These are phyloP conservation scores for Nephotettix cincticeps DNA, from an alignment of 1,140 invertebrate species.

Conservation along the genomic window DNA sequence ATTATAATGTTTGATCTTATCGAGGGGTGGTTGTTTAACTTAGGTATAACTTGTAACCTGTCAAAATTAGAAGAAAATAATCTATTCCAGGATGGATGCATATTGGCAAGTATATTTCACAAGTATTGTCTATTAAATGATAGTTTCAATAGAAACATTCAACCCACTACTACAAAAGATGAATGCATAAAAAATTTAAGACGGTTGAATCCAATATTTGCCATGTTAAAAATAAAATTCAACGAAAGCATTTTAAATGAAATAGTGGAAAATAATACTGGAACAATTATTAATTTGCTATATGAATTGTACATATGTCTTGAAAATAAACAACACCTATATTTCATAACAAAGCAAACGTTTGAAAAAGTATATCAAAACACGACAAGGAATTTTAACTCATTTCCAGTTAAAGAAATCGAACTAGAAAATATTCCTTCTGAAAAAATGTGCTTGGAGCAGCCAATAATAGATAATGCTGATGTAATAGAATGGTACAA, in stretches of 20 bases:
- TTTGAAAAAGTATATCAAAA: constrained; percentile 48
- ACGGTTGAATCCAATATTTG: background rate
- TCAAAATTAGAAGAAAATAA: background rate
- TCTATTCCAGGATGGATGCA: constrained; percentile 16
- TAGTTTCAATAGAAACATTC: background rate
- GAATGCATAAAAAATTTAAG: background rate
- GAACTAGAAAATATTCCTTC: constrained; percentile 35
- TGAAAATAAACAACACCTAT: constrained; percentile 54
- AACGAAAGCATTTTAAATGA: constrained; percentile 50
- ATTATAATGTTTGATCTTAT: constrained; percentile 10
- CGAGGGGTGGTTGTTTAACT: background rate
- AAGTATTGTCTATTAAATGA: background rate
- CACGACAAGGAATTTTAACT: constrained; percentile 36
- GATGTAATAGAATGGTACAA: constrained; percentile 56
- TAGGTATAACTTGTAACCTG: constrained; percentile 1
- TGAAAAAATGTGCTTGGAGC: constrained; percentile 47
- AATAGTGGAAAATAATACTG: constrained; percentile 53
- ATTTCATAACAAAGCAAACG: constrained; percentile 54
- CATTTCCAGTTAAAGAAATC: too few species aligned
- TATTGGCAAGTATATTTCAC: constrained; percentile 9
- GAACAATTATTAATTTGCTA: constrained; percentile 53
- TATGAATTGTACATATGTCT: constrained; percentile 59
- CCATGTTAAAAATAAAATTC: constrained; percentile 37
- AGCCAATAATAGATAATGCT: constrained; percentile 49
- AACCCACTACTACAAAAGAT: background rate